phyloP scores from a whole-genome alignment of 2,888 invertebrate species.

The Serripes groenlandicus region DNA sequence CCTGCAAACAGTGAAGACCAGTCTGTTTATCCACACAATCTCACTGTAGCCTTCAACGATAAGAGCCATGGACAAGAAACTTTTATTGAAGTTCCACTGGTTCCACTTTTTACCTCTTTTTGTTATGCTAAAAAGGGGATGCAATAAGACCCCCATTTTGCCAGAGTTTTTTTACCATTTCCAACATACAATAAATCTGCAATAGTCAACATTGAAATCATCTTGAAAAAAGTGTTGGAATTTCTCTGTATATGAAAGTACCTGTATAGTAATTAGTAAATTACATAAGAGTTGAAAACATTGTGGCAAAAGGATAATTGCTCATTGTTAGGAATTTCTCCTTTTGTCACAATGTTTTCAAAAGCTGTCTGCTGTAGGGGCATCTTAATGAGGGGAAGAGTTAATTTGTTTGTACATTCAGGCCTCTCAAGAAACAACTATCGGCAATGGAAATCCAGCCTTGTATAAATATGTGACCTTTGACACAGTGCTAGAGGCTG shows the following conservation, averaged over 20 bases:
- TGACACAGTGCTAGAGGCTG: conserved; percentile 90
- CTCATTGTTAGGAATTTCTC: not conserved
- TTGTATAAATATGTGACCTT: conserved; percentile 91
- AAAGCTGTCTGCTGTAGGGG: not conserved
- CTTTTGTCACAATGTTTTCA: not conserved
- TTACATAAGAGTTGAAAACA: not conserved
- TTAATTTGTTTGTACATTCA: conserved; percentile 29
- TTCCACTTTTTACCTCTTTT: no score
- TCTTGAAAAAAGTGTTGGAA: not conserved
- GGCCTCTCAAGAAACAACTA: conserved; percentile 92
- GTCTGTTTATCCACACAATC: no score
- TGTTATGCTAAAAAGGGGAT: no score
- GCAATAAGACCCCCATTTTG: no score
- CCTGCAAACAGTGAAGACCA: no score
- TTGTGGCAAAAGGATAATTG: not conserved
- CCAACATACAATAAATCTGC: not conserved
- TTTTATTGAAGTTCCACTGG: no score
- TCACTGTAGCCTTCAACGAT: no score
- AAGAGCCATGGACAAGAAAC: no score
- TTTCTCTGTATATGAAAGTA: not conserved
- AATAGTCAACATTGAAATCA: not conserved
- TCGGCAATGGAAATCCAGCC: conserved; percentile 91
- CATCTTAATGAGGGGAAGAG: not conserved
- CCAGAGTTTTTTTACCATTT: not conserved
- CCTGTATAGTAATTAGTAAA: no score